phyloP scores from a whole-genome alignment of 1,140 invertebrate genomes.

The Episyrphus balteatus region DNA sequence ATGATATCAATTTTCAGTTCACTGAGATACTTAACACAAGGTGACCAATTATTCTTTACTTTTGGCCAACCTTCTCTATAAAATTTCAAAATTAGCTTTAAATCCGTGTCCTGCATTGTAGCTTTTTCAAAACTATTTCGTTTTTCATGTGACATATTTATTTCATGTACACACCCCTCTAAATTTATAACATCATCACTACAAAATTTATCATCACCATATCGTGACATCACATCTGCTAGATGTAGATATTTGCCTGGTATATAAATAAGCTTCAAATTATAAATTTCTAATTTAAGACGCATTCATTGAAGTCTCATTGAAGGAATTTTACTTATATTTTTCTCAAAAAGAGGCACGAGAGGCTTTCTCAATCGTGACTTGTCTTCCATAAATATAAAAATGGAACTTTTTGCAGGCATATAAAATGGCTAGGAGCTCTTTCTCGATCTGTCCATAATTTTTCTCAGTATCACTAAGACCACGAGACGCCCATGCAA shows the following conservation, averaged over 20 bases:
- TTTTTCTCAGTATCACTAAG: conserved; percentile 13
- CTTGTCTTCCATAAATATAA: conserved; percentile 7
- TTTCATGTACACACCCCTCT: background rate
- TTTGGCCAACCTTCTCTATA: conserved; percentile 16
- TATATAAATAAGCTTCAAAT: conserved; percentile 15
- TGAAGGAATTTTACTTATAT: conserved; percentile 35
- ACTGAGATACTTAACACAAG: no score
- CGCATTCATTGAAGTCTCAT: conserved; percentile 37
- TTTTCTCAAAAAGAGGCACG: conserved; percentile 29
- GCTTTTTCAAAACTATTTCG: no score
- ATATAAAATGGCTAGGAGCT: conserved; percentile 10
- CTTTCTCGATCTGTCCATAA: conserved; percentile 9
- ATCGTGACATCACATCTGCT: conserved; percentile 27
- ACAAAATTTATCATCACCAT: no score
- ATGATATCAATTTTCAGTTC: conserved; percentile 10
- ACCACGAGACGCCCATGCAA: conserved; percentile 11
- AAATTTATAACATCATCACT: background rate
- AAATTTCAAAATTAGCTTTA: conserved; percentile 25
- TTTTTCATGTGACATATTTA: conserved; percentile 20
- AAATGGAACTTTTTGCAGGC: no score
- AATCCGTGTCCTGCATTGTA: conserved; percentile 31
- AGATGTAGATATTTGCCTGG: conserved; percentile 23
- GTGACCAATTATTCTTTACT: conserved; percentile 1
- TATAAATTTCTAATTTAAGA: conserved; percentile 24
- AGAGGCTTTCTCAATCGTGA: conserved; percentile 16